phyloP scores from a whole-genome alignment of 2,888 invertebrate species.

The Netelia fuscicornis region DNA sequence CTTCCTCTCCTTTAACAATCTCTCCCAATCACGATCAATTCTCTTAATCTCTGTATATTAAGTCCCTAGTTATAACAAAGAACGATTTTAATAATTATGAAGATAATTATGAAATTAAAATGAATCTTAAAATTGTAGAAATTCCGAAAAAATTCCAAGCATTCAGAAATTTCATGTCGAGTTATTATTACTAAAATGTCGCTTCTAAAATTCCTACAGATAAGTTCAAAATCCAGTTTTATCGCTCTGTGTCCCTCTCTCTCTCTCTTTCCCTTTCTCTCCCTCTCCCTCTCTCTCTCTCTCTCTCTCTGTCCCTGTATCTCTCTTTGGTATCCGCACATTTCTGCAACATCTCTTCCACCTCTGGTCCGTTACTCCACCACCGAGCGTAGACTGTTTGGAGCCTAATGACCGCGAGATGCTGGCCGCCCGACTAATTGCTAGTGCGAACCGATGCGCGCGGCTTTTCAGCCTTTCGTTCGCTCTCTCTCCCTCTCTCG shows the following conservation, averaged over 20 bases:
- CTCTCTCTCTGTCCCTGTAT: slow-evolving; percentile 10
- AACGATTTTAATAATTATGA: neutral
- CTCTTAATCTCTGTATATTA: slow-evolving; percentile 20
- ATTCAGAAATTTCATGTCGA: neutral
- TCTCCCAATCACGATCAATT: slow-evolving; percentile 60
- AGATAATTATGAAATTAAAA: neutral
- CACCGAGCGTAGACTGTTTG: slow-evolving; percentile 53
- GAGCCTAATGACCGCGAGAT: slow-evolving; percentile 65
- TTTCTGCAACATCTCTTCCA: slow-evolving; percentile 33
- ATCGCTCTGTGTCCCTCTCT: slow-evolving; percentile 36
- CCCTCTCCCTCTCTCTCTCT: slow-evolving; percentile 37
- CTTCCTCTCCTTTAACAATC: slow-evolving; percentile 42
- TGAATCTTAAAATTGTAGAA: neutral
- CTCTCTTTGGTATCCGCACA: slow-evolving; percentile 28
- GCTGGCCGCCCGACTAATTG: slow-evolving; percentile 62
- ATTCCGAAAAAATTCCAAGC: slow-evolving; percentile 1
- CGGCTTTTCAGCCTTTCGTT: slow-evolving; percentile 11
- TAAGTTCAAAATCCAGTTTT: slow-evolving; percentile 60
- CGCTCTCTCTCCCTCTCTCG: neutral
- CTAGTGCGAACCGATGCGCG: slow-evolving; percentile 63
- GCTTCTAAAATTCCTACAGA: slow-evolving; percentile 50
- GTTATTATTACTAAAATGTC: slow-evolving; percentile 57
- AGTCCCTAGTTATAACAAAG: neutral
- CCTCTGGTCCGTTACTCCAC: slow-evolving; percentile 23
- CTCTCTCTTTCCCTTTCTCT: slow-evolving; percentile 3